These are phyloP conservation scores for Rambutsinella grinnellia DNA, from an alignment of 2,888 invertebrate species.

Conservation along the genomic window DNA sequence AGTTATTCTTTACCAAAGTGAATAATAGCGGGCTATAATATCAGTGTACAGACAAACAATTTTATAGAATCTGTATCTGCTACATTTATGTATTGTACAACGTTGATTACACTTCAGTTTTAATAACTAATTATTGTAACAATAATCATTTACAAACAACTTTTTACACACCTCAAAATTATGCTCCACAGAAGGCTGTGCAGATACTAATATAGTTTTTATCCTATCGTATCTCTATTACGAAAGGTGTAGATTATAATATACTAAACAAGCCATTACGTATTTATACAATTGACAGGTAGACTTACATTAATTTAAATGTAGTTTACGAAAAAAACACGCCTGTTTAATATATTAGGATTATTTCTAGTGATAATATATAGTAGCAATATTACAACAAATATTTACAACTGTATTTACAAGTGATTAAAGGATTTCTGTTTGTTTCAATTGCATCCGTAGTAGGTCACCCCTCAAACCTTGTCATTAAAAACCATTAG, in stretches of 20 bases:
- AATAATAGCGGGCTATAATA: conserved; percentile 52
- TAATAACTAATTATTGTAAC: conserved; percentile 2
- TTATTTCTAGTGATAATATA: no score
- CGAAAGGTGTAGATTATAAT: conserved; percentile 5
- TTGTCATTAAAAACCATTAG: no score
- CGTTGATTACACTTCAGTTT: background rate
- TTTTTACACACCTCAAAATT: conserved; percentile 3
- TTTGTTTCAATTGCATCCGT: no score
- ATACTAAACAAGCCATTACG: conserved; percentile 21
- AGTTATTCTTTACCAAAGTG: conserved; percentile 56
- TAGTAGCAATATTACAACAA: no score
- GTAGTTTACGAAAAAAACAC: no score
- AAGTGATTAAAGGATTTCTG: no score
- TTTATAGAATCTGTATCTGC: conserved; percentile 20
- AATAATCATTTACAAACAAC: conserved; percentile 25
- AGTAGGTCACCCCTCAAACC: no score
- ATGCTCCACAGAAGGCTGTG: conserved; percentile 21
- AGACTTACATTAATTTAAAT: no score
- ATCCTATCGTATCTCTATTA: conserved; percentile 1
- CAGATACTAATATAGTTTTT: background rate
- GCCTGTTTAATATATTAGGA: no score
- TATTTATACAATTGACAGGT: no score
- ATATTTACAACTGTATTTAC: no score
- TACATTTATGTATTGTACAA: conserved; percentile 36
- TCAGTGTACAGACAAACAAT: conserved; percentile 56